Evolutionary conservation across 2,888 invertebrate genomes (phyloP).

Genomic region (Dascillus cervinus): DNA sequence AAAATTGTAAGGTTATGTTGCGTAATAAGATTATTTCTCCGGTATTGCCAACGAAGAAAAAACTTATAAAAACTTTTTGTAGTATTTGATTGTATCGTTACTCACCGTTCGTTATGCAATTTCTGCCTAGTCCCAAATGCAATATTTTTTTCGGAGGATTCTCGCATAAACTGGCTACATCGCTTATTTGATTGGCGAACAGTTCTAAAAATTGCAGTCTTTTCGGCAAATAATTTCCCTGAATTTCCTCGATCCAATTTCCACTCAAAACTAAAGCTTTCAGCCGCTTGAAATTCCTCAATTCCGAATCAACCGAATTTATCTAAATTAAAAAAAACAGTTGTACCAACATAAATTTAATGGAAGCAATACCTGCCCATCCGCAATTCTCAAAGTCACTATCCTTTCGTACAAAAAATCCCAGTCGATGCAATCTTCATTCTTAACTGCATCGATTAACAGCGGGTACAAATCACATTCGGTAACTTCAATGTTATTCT

Average conservation of each 20-base stretch:
- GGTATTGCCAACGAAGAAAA: too few species aligned
- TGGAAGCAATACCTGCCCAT: constrained; percentile 25
- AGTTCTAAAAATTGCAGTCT: constrained; percentile 43
- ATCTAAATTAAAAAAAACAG: constrained; percentile 38
- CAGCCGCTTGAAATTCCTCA: constrained; percentile 40
- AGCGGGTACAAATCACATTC: constrained; percentile 20
- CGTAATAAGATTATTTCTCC: too few species aligned
- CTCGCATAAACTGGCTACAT: constrained; percentile 34
- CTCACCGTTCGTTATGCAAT: constrained; percentile 39
- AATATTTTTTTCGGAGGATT: constrained; percentile 39
- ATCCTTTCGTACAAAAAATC: constrained; percentile 25
- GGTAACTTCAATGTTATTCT: constrained; percentile 24
- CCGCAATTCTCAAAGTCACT: constrained; percentile 22
- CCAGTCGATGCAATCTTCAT: constrained; percentile 24
- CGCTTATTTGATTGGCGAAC: constrained; percentile 44
- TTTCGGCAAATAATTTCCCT: constrained; percentile 39
- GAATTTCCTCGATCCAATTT: constrained; percentile 36
- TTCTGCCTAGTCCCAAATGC: constrained; percentile 48
- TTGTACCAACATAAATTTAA: constrained; percentile 10
- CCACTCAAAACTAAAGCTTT: constrained; percentile 44
- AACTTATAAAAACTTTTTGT: too few species aligned
- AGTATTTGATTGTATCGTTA: too few species aligned
- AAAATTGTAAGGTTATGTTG: too few species aligned
- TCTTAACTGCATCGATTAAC: constrained; percentile 24
- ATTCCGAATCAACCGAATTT: constrained; percentile 41